phyloP scores from a whole-genome alignment of 2,797 vertebrate species.

The Chromobotia macracanthus region DNA sequence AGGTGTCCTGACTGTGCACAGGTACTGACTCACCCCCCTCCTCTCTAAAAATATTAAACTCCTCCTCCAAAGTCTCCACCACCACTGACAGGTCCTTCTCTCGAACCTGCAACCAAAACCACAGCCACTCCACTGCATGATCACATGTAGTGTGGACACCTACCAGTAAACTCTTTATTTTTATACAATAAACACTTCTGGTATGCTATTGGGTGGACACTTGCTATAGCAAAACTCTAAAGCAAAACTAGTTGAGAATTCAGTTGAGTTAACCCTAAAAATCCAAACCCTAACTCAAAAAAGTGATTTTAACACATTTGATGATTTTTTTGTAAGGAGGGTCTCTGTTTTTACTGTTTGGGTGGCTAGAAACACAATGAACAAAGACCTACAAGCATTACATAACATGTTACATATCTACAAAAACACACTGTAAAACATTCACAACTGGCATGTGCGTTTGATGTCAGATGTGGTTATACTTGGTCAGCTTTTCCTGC shows the following conservation, averaged over 20 bases:
- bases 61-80: constrained; percentile 86
- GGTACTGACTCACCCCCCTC: constrained; percentile 85
- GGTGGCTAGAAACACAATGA: too few species aligned
- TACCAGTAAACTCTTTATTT: too few species aligned
- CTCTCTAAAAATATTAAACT: constrained; percentile 91
- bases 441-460: constrained; percentile 13
- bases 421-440: constrained; percentile 20
- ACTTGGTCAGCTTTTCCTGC: not conserved
- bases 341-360: too few species aligned
- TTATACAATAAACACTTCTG: too few species aligned
- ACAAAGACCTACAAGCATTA: not conserved
- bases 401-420: not conserved
- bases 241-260: not conserved
- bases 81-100: constrained; percentile 92
- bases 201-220: too few species aligned
- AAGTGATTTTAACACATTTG: too few species aligned
- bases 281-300: too few species aligned
- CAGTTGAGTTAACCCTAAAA: too few species aligned
- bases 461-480: not conserved
- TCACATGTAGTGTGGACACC: not conserved
- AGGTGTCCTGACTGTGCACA: constrained; percentile 74
- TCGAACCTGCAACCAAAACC: constrained; percentile 78
- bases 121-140: not conserved
- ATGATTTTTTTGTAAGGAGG: too few species aligned
- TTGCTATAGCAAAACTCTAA: too few species aligned